These are phyloP conservation scores for Sarcophaga carnaria DNA, from an alignment of 2,888 invertebrate genomes.

Conservation along the genomic window DNA sequence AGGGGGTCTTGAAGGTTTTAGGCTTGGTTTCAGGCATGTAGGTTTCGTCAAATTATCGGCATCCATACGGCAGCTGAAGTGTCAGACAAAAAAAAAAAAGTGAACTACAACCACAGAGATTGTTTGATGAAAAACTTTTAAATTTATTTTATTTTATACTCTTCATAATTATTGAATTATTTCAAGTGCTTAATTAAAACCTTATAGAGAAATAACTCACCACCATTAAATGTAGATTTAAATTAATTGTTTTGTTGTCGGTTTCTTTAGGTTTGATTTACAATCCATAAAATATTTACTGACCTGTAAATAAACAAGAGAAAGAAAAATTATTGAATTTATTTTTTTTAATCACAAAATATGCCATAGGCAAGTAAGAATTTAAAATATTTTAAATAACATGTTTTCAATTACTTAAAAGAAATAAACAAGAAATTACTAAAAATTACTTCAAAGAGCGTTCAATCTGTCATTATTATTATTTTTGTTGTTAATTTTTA, in stretches of 20 bases:
- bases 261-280: slow-evolving; percentile 3
- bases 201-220: slow-evolving; percentile 23
- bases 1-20: no score
- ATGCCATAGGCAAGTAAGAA: background rate
- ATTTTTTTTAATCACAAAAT: slow-evolving; percentile 16
- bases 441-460: slow-evolving; percentile 35
- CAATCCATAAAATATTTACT: slow-evolving; percentile 35
- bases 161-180: no score
- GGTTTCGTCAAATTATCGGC: no score
- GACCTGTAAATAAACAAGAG: slow-evolving; percentile 56
- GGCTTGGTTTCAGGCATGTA: no score
- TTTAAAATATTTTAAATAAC: background rate
- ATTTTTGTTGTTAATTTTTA: slow-evolving; percentile 17
- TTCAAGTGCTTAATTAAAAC: background rate
- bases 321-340: slow-evolving; percentile 12
- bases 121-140: no score
- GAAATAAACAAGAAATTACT: slow-evolving; percentile 41
- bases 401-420: slow-evolving; percentile 22
- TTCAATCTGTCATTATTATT: slow-evolving; percentile 54
- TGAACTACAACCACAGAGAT: no score
- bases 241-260: background rate
- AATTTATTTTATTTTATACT: no score
- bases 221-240: slow-evolving; percentile 26
- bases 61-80: no score
- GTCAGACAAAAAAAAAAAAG: no score